These are phyloP conservation scores for Pandemis corylana DNA, from an alignment of 2,888 invertebrate species.

Conservation along the genomic window DNA sequence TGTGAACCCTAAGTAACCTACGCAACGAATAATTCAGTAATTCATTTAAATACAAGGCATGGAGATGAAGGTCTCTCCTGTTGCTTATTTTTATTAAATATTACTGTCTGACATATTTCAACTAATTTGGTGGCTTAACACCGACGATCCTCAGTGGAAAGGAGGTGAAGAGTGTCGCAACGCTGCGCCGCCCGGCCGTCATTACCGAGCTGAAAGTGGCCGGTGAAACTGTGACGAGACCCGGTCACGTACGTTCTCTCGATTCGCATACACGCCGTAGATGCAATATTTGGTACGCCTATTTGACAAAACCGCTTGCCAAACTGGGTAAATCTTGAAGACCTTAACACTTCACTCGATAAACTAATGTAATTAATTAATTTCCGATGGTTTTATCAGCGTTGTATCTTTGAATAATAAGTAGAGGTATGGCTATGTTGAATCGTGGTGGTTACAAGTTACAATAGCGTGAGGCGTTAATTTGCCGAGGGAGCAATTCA, in stretches of 20 bases:
- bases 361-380: constrained; percentile 5
- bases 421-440: constrained; percentile 53
- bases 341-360: constrained; percentile 3
- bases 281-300: constrained; percentile 49
- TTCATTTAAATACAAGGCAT: neutral
- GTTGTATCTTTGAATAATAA: constrained; percentile 33
- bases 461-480: constrained; percentile 66
- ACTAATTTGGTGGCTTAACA: constrained; percentile 42
- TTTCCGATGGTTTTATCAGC: constrained; percentile 18
- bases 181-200: constrained; percentile 56
- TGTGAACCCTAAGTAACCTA: neutral
- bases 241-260: constrained; percentile 67
- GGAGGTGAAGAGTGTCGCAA: constrained; percentile 57
- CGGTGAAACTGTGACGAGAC: constrained; percentile 71
- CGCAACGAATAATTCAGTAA: too few relatives aligned
- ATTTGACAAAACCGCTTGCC: constrained; percentile 46
- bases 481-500: constrained; percentile 76
- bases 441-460: constrained; percentile 50
- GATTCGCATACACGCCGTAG: constrained; percentile 54
- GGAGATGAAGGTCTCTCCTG: neutral
- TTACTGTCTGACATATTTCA: constrained; percentile 4
- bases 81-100: neutral
- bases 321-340: constrained; percentile 7
- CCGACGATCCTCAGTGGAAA: constrained; percentile 52
- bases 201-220: constrained; percentile 72